Evolutionary conservation across 2,888 invertebrate genomes (phyloP), one percentile per base, ranked within the genome.

Genomic region (Lapara coniferarum): DNA sequence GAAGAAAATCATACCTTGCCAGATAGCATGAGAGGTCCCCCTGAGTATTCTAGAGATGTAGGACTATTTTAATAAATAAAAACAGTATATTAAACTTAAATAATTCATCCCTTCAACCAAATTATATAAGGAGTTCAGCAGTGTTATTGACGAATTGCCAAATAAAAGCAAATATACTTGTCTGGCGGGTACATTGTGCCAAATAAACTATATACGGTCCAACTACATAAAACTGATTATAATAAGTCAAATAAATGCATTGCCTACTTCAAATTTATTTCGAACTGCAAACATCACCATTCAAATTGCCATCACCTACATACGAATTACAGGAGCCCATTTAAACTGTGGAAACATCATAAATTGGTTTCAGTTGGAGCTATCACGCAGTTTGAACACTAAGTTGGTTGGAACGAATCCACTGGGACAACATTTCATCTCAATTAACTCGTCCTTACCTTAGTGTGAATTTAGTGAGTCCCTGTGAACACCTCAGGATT

Each of bases 381-480:
- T 78, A 82, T 79, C 78, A 76, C 75, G 72, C 80, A 82, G 83
- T 84, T 85, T 85, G 83, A 86, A 86, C 82, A 82, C 76, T 74
- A 79, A 82, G 78, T 80, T 80, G 78, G 71, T 66, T 71, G 68
- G 13, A 72, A 69, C 74, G 74, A 69, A 79, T 79, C 86, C 78
- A 85, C n/a, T 57, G 85, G 83, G 86, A 68, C 72, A 71, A 77
- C 76, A 79, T 84, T 88, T 87, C 87, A 85, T 87, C 88, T 85
- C 84, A 85, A 87, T 88, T 87, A 83, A 83, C 84, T 85, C 81
- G 75, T 78, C 77, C 78, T 77, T 77, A 73, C 68, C 71, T 69
- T 67, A 58, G 55, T 37, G 37, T 44, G 69, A 53, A 71, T 72
- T 69, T 70, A 55, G 55, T 69, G 68, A 55, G 69, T 53, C 59